Evolutionary conservation across 2,113 vertebrate genomes (phyloP), one percentile per base, ranked within the genome.

Genomic region (Tragelaphus strepsiceros): DNA sequence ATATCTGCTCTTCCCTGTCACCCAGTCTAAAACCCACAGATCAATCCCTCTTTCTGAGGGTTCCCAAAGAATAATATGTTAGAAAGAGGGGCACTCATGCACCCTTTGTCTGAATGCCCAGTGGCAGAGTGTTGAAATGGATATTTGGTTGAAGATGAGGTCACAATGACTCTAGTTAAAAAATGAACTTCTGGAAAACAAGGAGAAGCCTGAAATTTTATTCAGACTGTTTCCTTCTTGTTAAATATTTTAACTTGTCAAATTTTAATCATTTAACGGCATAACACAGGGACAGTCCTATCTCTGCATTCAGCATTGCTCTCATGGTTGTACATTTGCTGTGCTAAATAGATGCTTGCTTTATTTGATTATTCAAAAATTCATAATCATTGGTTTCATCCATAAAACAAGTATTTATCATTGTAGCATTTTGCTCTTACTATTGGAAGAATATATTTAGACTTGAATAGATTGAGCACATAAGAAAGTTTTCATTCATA

Each of bases 31-130:
- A 92, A 22, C 54, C 32, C 32, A 24, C 7, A 39, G 26, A 28
- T 6, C n/a, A 26, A 5, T n/a, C 13, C 84, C 28, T 49, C 9
- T 62, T 62, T 30, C 74, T 6, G 14, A 46, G 39, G 78, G 2
- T 17, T 39, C 81, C 49, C 85, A 21, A 14, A 86, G 32, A 56
- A 28, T 22, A n/a, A 14, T 4, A 13, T 5, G 28, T 12, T 28
- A 19, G 32, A 15, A 35, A 21, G 13, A 32, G 10, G 39, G 39
- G 9, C 83, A 3, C 6, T 24, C 17, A 0, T 32, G 9, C 0
- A 12, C 67, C n/a, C 62, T 39, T 16, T 14, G 14, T 54, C 81
- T 6, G 11, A 24, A 39, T 28, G 89, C 16, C n/a, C 10, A 5
- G 2, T 16, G 21, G 22, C 59, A 16, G 0, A 2, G 26, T 49